Conservation (phyloP, 2,888 invertebrate species). For the Hirudinaria manillensis region DNA sequence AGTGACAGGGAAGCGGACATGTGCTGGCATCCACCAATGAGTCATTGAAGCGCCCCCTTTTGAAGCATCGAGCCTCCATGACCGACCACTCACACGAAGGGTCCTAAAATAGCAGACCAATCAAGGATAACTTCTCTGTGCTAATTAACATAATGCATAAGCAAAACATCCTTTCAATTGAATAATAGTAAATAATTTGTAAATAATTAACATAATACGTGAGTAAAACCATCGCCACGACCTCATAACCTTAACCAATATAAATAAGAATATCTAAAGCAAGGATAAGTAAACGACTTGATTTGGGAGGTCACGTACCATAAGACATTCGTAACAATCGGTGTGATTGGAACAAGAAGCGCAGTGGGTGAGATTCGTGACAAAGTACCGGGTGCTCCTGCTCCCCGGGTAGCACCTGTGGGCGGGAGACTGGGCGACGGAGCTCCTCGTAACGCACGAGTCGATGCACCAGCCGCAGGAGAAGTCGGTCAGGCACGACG, state of each 20-base stretch:
- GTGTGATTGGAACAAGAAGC: constrained; percentile 83
- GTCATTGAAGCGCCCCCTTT: constrained; percentile 62
- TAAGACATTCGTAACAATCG: constrained; percentile 65
- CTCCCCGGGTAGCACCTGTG: constrained; percentile 23
- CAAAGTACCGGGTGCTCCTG: constrained; percentile 31
- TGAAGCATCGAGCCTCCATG: constrained; percentile 76
- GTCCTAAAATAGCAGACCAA: constrained; percentile 42
- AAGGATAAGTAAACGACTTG: too few species aligned
- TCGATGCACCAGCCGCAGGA: constrained; percentile 79
- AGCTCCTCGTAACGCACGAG: constrained; percentile 23
- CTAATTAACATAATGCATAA: too few species aligned
- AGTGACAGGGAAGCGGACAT: constrained; percentile 77
- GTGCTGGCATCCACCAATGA: constrained; percentile 62
- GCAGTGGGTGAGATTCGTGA: constrained; percentile 61
- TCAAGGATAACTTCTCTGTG: neutral
- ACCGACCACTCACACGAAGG: constrained; percentile 80
- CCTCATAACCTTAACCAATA: too few species aligned
- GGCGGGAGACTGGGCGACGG: constrained; percentile 32
- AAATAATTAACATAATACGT: too few species aligned
- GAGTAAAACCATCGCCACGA: too few species aligned
- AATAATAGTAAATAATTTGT: too few species aligned
- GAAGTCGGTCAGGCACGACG: constrained; percentile 79
- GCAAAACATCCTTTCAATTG: too few species aligned
- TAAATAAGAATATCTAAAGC: too few species aligned
- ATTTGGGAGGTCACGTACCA: too few species aligned